A percentile compares a stretch with the other conserved stretches of the same genome.
Conservation (phyloP, 2,797 vertebrate species). For the Malurus leucopterus region DNA sequence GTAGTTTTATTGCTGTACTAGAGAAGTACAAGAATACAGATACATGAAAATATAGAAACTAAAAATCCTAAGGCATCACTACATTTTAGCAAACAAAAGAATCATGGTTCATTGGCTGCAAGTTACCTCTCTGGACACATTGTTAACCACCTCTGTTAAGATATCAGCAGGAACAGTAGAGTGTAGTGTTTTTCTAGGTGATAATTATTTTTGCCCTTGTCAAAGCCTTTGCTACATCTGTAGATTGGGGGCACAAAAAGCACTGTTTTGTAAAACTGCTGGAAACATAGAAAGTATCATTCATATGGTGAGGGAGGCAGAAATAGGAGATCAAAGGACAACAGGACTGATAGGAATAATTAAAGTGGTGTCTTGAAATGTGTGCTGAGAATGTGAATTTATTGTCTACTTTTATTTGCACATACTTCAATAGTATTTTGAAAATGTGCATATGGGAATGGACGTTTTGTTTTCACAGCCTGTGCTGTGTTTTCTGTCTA, state of each 20-base stretch:
- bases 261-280: background rate
- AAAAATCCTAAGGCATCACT: too few relatives aligned
- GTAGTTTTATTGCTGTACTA: too few relatives aligned
- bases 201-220: constrained; percentile 58
- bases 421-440: constrained; percentile 61
- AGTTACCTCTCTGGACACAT: background rate
- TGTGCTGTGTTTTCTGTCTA: constrained; percentile 47
- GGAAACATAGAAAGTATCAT: background rate
- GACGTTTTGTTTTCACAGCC: constrained; percentile 69
- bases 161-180: background rate
- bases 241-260: background rate
- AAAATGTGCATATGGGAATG: constrained; percentile 46
- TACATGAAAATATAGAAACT: too few relatives aligned
- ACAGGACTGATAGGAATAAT: background rate
- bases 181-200: constrained; percentile 67
- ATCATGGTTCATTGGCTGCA: background rate
- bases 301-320: background rate
- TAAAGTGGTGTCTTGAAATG: constrained; percentile 26
- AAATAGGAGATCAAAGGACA: background rate
- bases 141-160: background rate
- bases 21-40: too few relatives aligned
- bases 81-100: background rate
- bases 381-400: constrained; percentile 60
- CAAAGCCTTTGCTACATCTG: constrained; percentile 74
- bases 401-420: constrained; percentile 58